phyloP scores from a whole-genome alignment of 1,140 invertebrate genomes.

The Achroia grisella region DNA sequence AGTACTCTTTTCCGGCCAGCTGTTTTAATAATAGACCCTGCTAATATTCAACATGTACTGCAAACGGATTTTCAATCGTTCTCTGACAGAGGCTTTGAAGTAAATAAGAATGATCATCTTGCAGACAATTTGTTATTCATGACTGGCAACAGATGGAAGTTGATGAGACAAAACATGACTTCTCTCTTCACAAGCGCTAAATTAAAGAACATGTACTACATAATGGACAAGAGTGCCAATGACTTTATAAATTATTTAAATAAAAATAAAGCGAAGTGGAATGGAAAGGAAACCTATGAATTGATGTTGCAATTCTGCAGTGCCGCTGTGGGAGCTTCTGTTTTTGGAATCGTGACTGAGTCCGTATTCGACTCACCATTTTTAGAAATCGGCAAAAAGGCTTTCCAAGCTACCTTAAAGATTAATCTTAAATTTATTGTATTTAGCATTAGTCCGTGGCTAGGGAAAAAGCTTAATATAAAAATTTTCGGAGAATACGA shows the following conservation, averaged over 20 bases:
- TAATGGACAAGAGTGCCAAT: background rate
- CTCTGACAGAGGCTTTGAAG: slow-evolving; percentile 54
- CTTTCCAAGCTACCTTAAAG: slow-evolving; percentile 9
- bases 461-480: background rate
- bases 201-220: slow-evolving; percentile 1
- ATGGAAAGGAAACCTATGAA: slow-evolving; percentile 2
- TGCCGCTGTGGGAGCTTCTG: slow-evolving; percentile 21
- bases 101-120: slow-evolving; percentile 70
- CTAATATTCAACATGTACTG: slow-evolving; percentile 67
- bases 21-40: slow-evolving; percentile 62
- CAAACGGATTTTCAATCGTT: slow-evolving; percentile 69
- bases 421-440: slow-evolving; percentile 18
- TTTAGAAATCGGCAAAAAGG: slow-evolving; percentile 21
- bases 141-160: slow-evolving; percentile 56
- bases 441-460: background rate
- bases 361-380: slow-evolving; percentile 26
- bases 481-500: slow-evolving; percentile 12
- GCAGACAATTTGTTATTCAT: slow-evolving; percentile 71
- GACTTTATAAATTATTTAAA: slow-evolving; percentile 19
- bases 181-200: slow-evolving; percentile 40
- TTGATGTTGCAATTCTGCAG: slow-evolving; percentile 14
- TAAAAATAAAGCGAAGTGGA: slow-evolving; percentile 14
- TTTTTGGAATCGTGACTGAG: slow-evolving; percentile 31
- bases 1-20: slow-evolving; percentile 49
- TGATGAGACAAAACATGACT: slow-evolving; percentile 54